Evolutionary conservation across 1,140 invertebrate genomes (phyloP), one percentile per base, ranked within the genome.

Genomic region (Zaprionus nigranus): DNA sequence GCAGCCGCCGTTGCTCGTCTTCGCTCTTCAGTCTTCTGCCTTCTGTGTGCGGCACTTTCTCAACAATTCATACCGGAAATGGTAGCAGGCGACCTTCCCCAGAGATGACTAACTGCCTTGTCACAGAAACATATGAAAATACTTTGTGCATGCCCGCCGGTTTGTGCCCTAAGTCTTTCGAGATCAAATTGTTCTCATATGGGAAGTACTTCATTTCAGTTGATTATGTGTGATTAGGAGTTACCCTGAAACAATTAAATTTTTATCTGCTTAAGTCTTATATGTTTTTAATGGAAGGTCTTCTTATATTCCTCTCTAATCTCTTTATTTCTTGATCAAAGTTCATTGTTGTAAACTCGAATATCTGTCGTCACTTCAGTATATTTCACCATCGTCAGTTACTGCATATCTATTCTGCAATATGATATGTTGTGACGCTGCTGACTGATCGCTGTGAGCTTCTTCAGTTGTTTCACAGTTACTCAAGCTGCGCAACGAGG

Each of bases 41-140:
- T 11, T 34, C 17, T 13, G 62, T 40, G 5, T 15, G 64, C 64
- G 57, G 72, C 82, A 63, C 81, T 84, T 84, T 84, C 82, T 78
- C 78, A 73, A 63, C 61, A 28, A 62, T 40, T 36, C 74, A 26
- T 72, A 56, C 78, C 82, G 82, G 82, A 84, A 84, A 84, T 71
- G 62, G 26, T 60, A 49, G 38, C 49, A 36, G 63, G 24, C 61
- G 77, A 84, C 77, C 81, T 84, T 75, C 34, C 11, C 58, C 38
- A 7, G n/a, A 13, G n/a, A 36, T 46, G 12, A 38, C 5, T 51
- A 34, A 64, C 38, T 34, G 62, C 60, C 36, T 30, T 9, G 53
- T n/a, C 24, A 15, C 28, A 26, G 30, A n/a, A 59, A 49, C n/a
- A n/a, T 43, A 24, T 46, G 22, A 20, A 58, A 46, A n/a, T 6